Evolutionary conservation across 92 coral and sea anemone species (phyloP).

Genomic region (Phenganax stokvisi): DNA sequence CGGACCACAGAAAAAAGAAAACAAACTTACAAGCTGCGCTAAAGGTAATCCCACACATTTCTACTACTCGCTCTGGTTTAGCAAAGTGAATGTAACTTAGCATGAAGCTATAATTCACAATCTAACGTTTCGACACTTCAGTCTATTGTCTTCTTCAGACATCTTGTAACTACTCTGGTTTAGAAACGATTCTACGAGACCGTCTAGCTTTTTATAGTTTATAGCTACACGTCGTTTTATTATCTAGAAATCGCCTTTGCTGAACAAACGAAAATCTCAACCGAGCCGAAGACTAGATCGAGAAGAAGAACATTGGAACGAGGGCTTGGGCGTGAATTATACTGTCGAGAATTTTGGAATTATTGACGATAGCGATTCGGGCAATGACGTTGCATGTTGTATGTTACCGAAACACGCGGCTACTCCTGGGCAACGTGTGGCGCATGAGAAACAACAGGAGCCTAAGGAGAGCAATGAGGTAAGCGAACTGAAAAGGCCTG

Average conservation of each 20-base stretch:
- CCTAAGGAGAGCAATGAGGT: conserved; percentile 30
- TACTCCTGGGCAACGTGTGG: conserved; percentile 1
- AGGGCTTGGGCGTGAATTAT: conserved; percentile 26
- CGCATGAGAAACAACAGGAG: conserved; percentile 7
- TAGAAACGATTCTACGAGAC: no score
- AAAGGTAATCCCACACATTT: neutral
- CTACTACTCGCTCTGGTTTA: neutral
- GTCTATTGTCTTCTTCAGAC: no score
- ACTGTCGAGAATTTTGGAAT: conserved; percentile 37
- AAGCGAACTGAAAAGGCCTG: neutral
- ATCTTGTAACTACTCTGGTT: no score
- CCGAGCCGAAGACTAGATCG: conserved; percentile 6
- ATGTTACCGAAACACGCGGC: conserved; percentile 25
- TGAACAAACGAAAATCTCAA: conserved; percentile 5
- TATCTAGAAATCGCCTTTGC: conserved; percentile 19
- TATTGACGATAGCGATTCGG: conserved; percentile 29
- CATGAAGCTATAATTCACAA: no score
- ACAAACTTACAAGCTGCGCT: conserved; percentile 20
- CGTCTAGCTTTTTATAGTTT: no score
- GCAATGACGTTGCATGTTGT: conserved; percentile 20
- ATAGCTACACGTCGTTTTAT: no score
- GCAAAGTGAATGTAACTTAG: no score
- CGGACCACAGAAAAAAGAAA: conserved; percentile 18
- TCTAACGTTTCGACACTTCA: no score
- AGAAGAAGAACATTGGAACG: conserved; percentile 28